These are phyloP conservation scores for Azorinus chamasolen DNA, from an alignment of 2,888 invertebrate species.

Conservation along the genomic window DNA sequence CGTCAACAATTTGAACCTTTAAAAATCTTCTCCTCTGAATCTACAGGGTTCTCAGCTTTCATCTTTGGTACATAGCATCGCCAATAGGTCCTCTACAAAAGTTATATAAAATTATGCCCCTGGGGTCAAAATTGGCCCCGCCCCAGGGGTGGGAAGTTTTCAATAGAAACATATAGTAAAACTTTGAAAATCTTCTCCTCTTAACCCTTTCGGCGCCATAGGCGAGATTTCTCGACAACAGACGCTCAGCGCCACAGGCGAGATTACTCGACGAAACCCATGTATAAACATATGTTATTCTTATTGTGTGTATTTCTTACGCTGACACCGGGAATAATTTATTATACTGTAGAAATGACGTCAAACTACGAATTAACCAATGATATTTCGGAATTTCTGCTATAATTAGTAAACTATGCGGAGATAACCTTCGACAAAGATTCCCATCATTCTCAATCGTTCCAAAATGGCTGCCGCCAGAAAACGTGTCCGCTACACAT, in stretches of 20 bases:
- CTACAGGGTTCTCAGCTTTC: too few relatives aligned
- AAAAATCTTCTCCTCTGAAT: too few relatives aligned
- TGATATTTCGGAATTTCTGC: neutral
- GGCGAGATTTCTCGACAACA: neutral
- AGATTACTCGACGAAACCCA: neutral
- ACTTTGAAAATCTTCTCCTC: too few relatives aligned
- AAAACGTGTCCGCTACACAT: neutral
- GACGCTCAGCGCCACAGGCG: neutral
- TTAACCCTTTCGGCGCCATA: slow-evolving; percentile 6
- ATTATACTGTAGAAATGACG: neutral
- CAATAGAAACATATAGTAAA: too few relatives aligned
- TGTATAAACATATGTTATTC: neutral
- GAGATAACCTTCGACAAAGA: neutral
- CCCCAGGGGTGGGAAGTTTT: too few relatives aligned
- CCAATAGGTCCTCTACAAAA: too few relatives aligned
- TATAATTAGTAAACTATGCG: neutral
- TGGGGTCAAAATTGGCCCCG: too few relatives aligned
- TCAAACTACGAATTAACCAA: neutral
- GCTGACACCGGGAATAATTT: neutral
- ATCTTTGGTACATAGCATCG: too few relatives aligned
- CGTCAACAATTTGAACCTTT: too few relatives aligned
- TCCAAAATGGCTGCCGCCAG: slow-evolving; percentile 5
- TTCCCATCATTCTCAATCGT: neutral
- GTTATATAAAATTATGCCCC: too few relatives aligned
- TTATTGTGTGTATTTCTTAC: neutral